phyloP scores from a whole-genome alignment of 2,888 invertebrate genomes.

The Pammene fasciana region DNA sequence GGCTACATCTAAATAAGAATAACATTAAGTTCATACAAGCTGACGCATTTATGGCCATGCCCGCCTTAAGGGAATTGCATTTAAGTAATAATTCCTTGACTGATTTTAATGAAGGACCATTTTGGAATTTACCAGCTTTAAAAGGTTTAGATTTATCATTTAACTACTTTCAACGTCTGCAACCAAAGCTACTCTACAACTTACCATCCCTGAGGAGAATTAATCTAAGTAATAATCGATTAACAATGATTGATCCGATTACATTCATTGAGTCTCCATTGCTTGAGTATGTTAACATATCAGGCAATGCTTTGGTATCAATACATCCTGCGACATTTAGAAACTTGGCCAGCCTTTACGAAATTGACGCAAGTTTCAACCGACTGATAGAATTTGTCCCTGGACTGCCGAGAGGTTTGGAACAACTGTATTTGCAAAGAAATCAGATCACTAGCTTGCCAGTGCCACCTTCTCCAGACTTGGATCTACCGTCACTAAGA shows the following conservation, averaged over 20 bases:
- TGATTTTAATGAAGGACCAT: conserved; percentile 88
- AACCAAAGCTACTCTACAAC: conserved; percentile 88
- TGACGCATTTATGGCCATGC: conserved; percentile 92
- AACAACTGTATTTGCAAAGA: conserved; percentile 87
- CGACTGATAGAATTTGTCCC: conserved; percentile 89
- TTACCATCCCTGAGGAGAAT: conserved; percentile 89
- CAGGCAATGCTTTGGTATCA: conserved; percentile 87
- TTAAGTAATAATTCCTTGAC: conserved; percentile 92
- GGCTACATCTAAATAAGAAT: conserved; percentile 92
- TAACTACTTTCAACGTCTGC: conserved; percentile 88
- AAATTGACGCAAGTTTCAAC: conserved; percentile 90
- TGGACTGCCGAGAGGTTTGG: conserved; percentile 89
- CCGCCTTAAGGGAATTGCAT: conserved; percentile 90
- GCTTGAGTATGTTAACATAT: conserved; percentile 91
- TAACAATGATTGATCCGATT: conserved; percentile 87
- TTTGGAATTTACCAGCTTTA: conserved; percentile 92
- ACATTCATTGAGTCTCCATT: conserved; percentile 88
- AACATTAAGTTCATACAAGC: conserved; percentile 88
- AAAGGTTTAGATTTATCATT: conserved; percentile 92
- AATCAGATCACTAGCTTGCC: conserved; percentile 89
- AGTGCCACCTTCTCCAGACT: conserved; percentile 85
- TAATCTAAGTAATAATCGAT: conserved; percentile 89
- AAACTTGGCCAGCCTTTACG: conserved; percentile 89
- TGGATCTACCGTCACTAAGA: conserved; percentile 88
- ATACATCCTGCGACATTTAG: conserved; percentile 90